Evolutionary conservation across 2,797 vertebrate genomes (phyloP).

Genomic region (Enteromius trimaculatus): DNA sequence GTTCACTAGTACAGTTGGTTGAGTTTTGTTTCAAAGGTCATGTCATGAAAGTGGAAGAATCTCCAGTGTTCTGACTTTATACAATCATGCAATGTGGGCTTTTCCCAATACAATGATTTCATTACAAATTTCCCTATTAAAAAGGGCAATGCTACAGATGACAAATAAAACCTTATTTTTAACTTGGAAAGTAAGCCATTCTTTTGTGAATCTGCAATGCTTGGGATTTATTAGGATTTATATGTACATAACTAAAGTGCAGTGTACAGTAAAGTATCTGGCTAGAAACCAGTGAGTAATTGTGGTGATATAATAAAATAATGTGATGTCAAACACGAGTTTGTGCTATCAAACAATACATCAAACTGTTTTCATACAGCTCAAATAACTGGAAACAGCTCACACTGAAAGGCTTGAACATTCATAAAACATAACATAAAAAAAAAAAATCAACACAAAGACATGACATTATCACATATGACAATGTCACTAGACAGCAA

Average conservation of each 20-base stretch:
- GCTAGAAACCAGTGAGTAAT: not conserved
- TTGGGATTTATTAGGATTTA: too few species aligned
- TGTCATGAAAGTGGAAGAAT: slow-evolving; percentile 55
- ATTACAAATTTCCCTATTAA: slow-evolving; percentile 2
- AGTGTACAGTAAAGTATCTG: too few species aligned
- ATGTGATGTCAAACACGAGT: not conserved
- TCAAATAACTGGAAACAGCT: not conserved
- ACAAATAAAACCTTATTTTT: not conserved
- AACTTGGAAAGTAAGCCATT: not conserved
- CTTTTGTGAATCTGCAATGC: not conserved
- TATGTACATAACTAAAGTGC: not conserved
- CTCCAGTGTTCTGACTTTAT: slow-evolving; percentile 56
- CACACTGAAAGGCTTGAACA: not conserved
- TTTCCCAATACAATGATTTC: slow-evolving; percentile 49
- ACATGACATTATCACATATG: not conserved
- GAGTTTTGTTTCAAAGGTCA: slow-evolving; percentile 40
- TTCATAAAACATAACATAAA: not conserved
- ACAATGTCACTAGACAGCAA: not conserved
- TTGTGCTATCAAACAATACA: not conserved
- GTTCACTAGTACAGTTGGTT: slow-evolving; percentile 53
- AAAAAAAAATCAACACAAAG: not conserved
- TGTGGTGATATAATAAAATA: not conserved
- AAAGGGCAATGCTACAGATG: not conserved
- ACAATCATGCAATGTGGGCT: slow-evolving; percentile 48
- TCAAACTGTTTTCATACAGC: not conserved